Conservation (phyloP, 2,113 vertebrate genomes). For the Psettodes erumei region DNA sequence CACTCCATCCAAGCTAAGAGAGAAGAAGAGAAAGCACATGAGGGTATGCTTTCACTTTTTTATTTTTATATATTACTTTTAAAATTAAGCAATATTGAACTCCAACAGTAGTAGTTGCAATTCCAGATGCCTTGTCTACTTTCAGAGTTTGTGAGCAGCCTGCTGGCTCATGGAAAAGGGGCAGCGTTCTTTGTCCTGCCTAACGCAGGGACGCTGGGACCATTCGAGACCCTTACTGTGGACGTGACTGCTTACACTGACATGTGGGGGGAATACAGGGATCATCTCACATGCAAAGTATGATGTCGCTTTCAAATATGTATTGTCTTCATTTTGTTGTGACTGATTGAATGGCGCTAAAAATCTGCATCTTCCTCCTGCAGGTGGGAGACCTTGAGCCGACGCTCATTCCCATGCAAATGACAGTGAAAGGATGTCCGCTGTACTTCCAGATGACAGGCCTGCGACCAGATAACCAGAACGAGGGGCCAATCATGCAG, state of each 20-base stretch:
- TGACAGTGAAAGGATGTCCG: constrained; percentile 91
- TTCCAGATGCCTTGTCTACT: constrained; percentile 24
- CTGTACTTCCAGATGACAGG: constrained; percentile 89
- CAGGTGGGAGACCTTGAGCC: constrained; percentile 88
- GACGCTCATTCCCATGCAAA: constrained; percentile 83
- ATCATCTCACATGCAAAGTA: constrained; percentile 90
- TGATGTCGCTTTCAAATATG: neutral
- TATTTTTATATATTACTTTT: neutral
- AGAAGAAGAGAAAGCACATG: constrained; percentile 72
- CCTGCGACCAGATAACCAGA: constrained; percentile 72
- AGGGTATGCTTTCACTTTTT: constrained; percentile 77
- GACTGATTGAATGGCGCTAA: neutral
- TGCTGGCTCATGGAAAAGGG: constrained; percentile 89
- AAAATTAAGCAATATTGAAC: neutral
- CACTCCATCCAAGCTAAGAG: constrained; percentile 74
- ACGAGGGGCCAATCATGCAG: constrained; percentile 85
- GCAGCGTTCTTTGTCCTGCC: constrained; percentile 85
- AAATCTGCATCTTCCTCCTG: neutral
- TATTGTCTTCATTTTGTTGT: neutral
- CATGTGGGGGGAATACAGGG: constrained; percentile 96
- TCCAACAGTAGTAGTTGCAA: neutral
- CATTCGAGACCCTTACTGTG: constrained; percentile 85
- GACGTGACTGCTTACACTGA: constrained; percentile 88
- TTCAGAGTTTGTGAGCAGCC: constrained; percentile 83
- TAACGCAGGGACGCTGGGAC: constrained; percentile 81